These are phyloP conservation scores for Eilema depressum DNA, from an alignment of 2,888 invertebrate species.

Conservation along the genomic window DNA sequence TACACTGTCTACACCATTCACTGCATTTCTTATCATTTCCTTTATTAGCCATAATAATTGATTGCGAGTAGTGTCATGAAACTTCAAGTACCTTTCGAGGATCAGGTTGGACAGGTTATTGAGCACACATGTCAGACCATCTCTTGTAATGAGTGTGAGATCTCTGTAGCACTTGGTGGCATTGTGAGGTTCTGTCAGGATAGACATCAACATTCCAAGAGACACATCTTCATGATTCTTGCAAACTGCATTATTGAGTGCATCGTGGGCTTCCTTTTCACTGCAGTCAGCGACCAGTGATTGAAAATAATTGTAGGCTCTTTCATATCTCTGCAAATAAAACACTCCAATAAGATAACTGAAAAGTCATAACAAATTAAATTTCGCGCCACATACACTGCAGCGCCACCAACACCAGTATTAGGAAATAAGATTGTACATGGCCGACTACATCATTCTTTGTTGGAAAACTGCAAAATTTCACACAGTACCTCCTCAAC, in stretches of 20 bases:
- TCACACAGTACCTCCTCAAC: constrained; percentile 93
- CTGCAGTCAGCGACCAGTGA: constrained; percentile 93
- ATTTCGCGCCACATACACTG: constrained; percentile 76
- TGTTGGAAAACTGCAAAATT: constrained; percentile 82
- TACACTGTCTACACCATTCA: constrained; percentile 94
- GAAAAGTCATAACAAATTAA: constrained; percentile 62
- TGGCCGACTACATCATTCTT: constrained; percentile 84
- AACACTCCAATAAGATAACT: constrained; percentile 51
- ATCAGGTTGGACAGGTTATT: constrained; percentile 94
- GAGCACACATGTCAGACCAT: constrained; percentile 94
- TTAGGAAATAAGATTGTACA: constrained; percentile 78
- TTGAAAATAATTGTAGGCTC: constrained; percentile 92
- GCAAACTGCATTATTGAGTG: constrained; percentile 95
- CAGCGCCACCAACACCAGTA: constrained; percentile 83
- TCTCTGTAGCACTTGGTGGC: constrained; percentile 96
- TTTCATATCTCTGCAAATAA: constrained; percentile 94
- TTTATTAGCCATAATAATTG: constrained; percentile 96
- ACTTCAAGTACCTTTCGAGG: constrained; percentile 95
- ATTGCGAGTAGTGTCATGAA: constrained; percentile 93
- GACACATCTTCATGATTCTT: constrained; percentile 98
- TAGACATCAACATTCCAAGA: constrained; percentile 95
- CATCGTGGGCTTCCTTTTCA: constrained; percentile 97
- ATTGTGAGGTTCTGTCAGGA: constrained; percentile 94
- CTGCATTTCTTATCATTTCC: constrained; percentile 96
- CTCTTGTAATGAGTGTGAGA: constrained; percentile 95